These are phyloP conservation scores for Polydrusus pterygomalis DNA, from an alignment of 2,888 invertebrate species.

Conservation along the genomic window DNA sequence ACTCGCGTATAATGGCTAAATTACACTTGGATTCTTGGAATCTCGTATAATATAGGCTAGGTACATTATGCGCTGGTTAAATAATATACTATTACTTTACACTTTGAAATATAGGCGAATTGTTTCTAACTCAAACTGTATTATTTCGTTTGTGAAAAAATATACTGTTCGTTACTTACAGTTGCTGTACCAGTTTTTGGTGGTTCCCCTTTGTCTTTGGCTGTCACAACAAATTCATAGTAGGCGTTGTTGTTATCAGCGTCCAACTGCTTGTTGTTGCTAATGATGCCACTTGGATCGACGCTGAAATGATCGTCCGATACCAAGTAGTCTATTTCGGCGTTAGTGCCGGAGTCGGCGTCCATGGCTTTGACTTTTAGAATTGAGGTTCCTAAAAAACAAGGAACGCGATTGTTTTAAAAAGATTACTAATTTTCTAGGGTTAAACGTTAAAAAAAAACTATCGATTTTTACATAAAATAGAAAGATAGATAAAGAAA, in stretches of 20 bases:
- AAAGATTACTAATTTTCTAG: no score
- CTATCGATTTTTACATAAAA: no score
- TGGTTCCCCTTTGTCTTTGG: slow-evolving; percentile 96
- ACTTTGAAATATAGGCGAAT: no score
- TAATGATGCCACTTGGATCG: slow-evolving; percentile 93
- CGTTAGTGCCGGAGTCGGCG: slow-evolving; percentile 95
- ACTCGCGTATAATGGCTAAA: no score
- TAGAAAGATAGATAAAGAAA: background rate
- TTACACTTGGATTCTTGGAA: no score
- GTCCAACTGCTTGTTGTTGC: slow-evolving; percentile 93
- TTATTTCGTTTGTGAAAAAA: no score
- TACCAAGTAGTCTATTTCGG: slow-evolving; percentile 94
- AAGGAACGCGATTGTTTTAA: no score
- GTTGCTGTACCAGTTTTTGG: slow-evolving; percentile 94
- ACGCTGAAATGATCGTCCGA: slow-evolving; percentile 96
- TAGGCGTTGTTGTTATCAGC: slow-evolving; percentile 98
- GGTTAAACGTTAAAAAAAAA: no score
- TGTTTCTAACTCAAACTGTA: no score
- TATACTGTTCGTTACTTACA: slow-evolving; percentile 40
- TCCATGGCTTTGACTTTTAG: slow-evolving; percentile 97
- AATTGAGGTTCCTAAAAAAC: slow-evolving; percentile 81
- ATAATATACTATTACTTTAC: no score
- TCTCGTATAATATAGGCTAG: no score
- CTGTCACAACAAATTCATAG: slow-evolving; percentile 95
- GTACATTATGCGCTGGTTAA: no score